Evolutionary conservation across 2,113 vertebrate genomes (phyloP).

Genomic region (Lagopus muta): DNA sequence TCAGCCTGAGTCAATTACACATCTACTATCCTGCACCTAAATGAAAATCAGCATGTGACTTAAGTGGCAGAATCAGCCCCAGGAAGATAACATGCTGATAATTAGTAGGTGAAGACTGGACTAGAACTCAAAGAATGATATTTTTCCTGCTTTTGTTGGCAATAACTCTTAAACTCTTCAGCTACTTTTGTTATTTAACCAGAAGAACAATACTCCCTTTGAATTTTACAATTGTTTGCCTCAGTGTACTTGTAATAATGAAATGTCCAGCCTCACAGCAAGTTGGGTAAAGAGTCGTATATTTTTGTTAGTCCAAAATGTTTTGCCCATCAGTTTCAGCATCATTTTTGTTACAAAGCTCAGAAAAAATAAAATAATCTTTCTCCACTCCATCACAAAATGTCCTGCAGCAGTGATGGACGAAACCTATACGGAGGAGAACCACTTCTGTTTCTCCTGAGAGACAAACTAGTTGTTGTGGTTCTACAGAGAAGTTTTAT

Average conservation of each 20-base stretch:
- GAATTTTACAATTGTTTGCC: background rate
- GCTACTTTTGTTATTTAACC: background rate
- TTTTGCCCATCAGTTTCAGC: background rate
- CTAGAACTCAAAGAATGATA: background rate
- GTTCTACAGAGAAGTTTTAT: background rate
- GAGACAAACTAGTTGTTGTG: background rate
- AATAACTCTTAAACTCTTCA: background rate
- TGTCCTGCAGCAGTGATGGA: background rate
- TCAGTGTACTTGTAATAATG: background rate
- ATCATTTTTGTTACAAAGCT: background rate
- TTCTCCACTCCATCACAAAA: background rate
- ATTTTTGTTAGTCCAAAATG: background rate
- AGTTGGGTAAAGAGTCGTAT: background rate
- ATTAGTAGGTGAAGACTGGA: background rate
- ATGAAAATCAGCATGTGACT: background rate
- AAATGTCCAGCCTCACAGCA: background rate
- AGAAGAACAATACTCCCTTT: background rate
- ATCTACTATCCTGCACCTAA: accelerated
- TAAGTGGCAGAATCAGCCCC: background rate
- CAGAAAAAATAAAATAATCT: background rate
- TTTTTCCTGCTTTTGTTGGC: background rate
- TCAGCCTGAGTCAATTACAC: background rate
- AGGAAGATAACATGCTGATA: background rate
- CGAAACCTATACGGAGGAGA: background rate
- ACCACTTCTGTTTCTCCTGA: background rate